Evolutionary conservation across 2,797 vertebrate species (phyloP).

Genomic region (Picus viridis): DNA sequence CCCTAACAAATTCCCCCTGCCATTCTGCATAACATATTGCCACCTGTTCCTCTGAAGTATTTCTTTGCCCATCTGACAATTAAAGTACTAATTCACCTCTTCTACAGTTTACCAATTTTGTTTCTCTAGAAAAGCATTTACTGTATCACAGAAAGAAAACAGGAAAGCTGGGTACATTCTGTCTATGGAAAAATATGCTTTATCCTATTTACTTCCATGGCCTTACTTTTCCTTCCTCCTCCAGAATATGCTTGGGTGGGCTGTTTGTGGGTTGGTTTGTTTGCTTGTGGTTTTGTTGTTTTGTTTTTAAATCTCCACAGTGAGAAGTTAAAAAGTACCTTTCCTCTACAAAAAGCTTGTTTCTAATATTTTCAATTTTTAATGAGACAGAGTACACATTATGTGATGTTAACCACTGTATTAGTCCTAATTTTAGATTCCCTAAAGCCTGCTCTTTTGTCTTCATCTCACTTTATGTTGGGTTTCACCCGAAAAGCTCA

Average conservation of each 20-base stretch:
- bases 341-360: background rate
- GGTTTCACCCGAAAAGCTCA: constrained; percentile 47
- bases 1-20: background rate
- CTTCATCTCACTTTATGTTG: background rate
- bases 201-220: background rate
- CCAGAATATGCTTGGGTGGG: background rate
- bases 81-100: background rate
- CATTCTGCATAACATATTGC: background rate
- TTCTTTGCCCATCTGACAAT: background rate
- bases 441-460: background rate
- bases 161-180: background rate
- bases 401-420: too few species aligned
- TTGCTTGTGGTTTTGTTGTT: background rate
- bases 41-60: background rate
- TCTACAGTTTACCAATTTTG: background rate
- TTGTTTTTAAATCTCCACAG: background rate
- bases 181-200: background rate
- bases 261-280: background rate
- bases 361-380: too few species aligned
- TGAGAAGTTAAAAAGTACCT: background rate
- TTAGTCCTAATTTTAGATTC: too few species aligned
- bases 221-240: background rate
- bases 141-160: background rate
- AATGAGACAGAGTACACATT: too few species aligned
- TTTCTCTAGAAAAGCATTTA: background rate